phyloP scores from a whole-genome alignment of 2,888 invertebrate genomes.

The Orthosia gothica region DNA sequence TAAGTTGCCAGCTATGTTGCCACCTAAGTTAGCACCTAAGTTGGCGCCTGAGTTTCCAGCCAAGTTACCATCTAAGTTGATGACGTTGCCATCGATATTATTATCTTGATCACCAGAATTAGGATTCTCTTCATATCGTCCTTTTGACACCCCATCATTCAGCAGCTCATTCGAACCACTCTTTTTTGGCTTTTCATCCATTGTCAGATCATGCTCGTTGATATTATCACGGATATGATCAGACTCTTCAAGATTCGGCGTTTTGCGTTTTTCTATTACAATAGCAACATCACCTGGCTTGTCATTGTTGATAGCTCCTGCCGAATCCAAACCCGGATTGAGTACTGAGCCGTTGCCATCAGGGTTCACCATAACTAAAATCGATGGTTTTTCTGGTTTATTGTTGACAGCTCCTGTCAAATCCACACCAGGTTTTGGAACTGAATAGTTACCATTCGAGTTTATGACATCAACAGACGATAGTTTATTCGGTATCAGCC shows the following conservation, averaged over 20 bases:
- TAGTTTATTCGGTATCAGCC: neutral
- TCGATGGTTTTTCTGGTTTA: too few species aligned
- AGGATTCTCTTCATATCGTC: neutral
- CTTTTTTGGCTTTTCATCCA: neutral
- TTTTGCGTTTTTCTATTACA: neutral
- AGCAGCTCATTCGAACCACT: neutral
- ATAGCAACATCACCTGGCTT: constrained; percentile 28
- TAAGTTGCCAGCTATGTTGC: neutral
- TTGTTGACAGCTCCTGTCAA: neutral
- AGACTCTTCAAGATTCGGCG: neutral
- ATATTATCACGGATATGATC: constrained; percentile 8
- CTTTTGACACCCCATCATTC: neutral
- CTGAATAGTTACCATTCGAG: neutral
- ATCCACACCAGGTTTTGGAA: neutral
- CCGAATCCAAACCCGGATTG: neutral
- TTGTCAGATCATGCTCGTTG: neutral
- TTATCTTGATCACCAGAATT: neutral
- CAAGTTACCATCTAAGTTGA: neutral
- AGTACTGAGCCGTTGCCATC: neutral
- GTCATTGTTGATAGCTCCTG: neutral
- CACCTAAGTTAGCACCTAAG: neutral
- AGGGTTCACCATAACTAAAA: too few species aligned
- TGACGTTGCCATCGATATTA: neutral
- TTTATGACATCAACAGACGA: neutral
- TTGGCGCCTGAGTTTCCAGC: neutral